phyloP scores from a whole-genome alignment of 2,888 invertebrate genomes.

The Clivina fossor region DNA sequence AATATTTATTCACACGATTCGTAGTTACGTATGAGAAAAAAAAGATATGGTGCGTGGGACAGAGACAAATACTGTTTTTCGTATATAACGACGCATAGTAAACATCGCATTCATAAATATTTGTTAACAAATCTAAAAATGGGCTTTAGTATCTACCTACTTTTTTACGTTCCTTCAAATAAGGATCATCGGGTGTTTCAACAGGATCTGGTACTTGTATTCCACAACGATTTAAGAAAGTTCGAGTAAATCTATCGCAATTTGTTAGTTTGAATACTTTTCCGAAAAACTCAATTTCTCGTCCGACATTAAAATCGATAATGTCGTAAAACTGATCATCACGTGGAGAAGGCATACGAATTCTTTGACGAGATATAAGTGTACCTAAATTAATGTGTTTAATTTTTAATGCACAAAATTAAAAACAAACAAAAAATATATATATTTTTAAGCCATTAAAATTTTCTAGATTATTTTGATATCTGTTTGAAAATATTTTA shows the following conservation, averaged over 20 bases:
- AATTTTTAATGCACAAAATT: background rate
- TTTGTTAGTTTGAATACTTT: conserved; percentile 78
- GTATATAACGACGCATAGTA: too few species aligned
- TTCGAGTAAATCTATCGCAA: conserved; percentile 85
- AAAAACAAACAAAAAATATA: background rate
- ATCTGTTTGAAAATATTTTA: too few species aligned
- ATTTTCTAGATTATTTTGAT: too few species aligned
- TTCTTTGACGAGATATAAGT: conserved; percentile 78
- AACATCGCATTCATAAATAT: too few species aligned
- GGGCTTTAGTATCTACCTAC: conserved; percentile 39
- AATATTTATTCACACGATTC: too few species aligned
- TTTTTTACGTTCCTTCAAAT: conserved; percentile 53
- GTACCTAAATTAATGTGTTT: conserved; percentile 61
- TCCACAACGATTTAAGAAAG: conserved; percentile 81
- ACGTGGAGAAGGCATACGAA: conserved; percentile 73
- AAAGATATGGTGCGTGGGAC: too few species aligned
- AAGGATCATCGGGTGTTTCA: conserved; percentile 59
- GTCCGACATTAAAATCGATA: conserved; percentile 83
- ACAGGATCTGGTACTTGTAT: conserved; percentile 77
- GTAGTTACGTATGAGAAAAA: too few species aligned
- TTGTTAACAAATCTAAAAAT: too few species aligned
- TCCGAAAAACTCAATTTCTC: conserved; percentile 77
- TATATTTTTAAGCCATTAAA: too few species aligned
- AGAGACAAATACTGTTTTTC: too few species aligned
- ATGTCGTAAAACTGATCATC: conserved; percentile 79